Percentiles rank a stretch among this genome's conserved stretches.
Evolutionary conservation across 1,140 invertebrate species (phyloP).

Genomic region (Apis mellifera): DNA sequence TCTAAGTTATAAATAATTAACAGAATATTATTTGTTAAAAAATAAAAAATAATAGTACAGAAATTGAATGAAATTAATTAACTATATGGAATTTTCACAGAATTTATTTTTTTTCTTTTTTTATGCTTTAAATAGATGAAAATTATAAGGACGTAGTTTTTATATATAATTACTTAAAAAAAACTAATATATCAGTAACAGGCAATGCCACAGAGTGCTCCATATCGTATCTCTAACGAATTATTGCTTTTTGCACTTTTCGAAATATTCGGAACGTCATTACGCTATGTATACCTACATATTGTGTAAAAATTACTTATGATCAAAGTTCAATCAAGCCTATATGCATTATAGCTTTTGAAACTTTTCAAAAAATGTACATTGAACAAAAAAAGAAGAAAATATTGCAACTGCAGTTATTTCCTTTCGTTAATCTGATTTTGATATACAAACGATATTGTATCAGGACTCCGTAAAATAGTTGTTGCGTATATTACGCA

Average conservation of each 20-base stretch:
- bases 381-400: conserved; percentile 33
- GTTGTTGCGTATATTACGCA: conserved; percentile 57
- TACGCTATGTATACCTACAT: conserved; percentile 56
- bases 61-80: conserved; percentile 11
- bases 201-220: conserved; percentile 72
- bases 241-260: conserved; percentile 72
- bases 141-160: not conserved
- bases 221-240: conserved; percentile 64
- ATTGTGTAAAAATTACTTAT: conserved; percentile 69
- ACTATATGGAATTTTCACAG: conserved; percentile 8
- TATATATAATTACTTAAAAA: not conserved
- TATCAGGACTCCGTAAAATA: conserved; percentile 54
- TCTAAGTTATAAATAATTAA: conserved; percentile 38
- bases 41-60: not conserved
- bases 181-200: conserved; percentile 54
- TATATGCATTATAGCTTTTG: conserved; percentile 38
- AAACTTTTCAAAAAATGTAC: conserved; percentile 31
- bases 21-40: conserved; percentile 15
- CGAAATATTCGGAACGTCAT: conserved; percentile 63
- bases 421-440: conserved; percentile 30
- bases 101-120: conserved; percentile 3
- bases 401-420: conserved; percentile 26
- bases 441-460: conserved; percentile 30
- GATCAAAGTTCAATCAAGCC: conserved; percentile 64
- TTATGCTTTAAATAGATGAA: not conserved